Percentiles rank a stretch among this genome's conserved stretches.
Conservation (phyloP, 2,113 vertebrate genomes). For the Ifrita kowaldi region DNA sequence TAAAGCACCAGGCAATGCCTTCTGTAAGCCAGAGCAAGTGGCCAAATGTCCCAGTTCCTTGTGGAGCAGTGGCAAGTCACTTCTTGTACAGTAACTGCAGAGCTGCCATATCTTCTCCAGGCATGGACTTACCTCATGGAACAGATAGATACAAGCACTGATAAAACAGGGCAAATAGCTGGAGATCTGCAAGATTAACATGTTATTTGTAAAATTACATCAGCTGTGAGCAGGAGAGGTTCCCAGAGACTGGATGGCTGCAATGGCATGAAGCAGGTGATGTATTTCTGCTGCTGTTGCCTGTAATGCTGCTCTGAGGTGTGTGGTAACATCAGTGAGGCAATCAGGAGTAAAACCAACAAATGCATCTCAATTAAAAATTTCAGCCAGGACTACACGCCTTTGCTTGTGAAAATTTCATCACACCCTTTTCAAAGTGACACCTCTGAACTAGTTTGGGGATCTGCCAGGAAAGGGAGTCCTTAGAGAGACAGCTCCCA, state of each 20-base stretch:
- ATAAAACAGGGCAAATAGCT: background rate
- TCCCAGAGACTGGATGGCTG: background rate
- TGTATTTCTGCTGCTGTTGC: background rate
- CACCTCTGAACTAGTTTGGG: background rate
- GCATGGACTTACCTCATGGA: background rate
- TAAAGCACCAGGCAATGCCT: background rate
- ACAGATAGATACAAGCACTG: background rate
- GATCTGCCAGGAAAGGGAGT: background rate
- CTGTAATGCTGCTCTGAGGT: background rate
- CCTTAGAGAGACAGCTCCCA: background rate
- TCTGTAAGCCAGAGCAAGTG: background rate
- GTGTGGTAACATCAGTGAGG: background rate
- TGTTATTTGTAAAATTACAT: background rate
- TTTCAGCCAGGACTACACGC: background rate
- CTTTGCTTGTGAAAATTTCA: background rate
- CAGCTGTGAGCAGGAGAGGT: background rate
- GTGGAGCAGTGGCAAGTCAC: background rate
- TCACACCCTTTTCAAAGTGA: background rate
- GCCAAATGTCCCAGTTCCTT: background rate
- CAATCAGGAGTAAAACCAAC: background rate
- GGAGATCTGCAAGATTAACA: background rate
- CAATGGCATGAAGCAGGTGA: background rate
- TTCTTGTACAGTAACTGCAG: background rate
- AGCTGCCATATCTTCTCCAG: background rate
- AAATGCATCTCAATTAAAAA: background rate